Conservation (phyloP, 2,888 invertebrate species). For the Ornithoptera alexandrae region DNA sequence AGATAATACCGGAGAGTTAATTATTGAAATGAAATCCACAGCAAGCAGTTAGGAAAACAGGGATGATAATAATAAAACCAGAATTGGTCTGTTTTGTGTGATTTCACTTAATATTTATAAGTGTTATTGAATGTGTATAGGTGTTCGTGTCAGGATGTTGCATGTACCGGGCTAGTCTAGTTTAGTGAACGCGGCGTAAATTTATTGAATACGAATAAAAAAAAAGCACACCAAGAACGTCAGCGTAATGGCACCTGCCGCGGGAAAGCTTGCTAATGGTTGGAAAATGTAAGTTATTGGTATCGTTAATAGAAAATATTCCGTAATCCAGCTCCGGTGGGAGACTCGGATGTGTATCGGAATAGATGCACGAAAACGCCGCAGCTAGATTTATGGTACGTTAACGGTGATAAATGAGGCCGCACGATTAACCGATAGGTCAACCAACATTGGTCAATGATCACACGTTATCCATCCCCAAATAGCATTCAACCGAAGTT, state of each 20-base stretch:
- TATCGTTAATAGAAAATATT: constrained; percentile 36
- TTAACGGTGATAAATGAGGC: constrained; percentile 33
- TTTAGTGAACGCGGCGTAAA: constrained; percentile 56
- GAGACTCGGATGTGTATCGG: constrained; percentile 39
- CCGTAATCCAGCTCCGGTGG: constrained; percentile 21
- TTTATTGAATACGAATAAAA: constrained; percentile 39
- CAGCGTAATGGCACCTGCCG: constrained; percentile 41
- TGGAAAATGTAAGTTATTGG: constrained; percentile 54
- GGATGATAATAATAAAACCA: constrained; percentile 72
- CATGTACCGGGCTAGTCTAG: constrained; percentile 67
- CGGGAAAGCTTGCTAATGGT: constrained; percentile 72
- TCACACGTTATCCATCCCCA: constrained; percentile 24
- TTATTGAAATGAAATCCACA: constrained; percentile 65
- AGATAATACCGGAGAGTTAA: constrained; percentile 72
- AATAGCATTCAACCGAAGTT: constrained; percentile 17
- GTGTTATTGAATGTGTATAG: constrained; percentile 77
- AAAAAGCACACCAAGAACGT: constrained; percentile 41
- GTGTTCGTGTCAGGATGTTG: constrained; percentile 60
- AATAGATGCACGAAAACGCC: constrained; percentile 32
- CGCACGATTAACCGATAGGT: constrained; percentile 33
- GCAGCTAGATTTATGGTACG: constrained; percentile 22
- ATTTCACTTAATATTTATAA: constrained; percentile 72
- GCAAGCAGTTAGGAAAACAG: constrained; percentile 79
- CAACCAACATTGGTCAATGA: constrained; percentile 35
- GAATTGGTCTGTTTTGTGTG: constrained; percentile 71